Evolutionary conservation across 2,797 vertebrate species (phyloP).

Genomic region (Xenopus petersii): DNA sequence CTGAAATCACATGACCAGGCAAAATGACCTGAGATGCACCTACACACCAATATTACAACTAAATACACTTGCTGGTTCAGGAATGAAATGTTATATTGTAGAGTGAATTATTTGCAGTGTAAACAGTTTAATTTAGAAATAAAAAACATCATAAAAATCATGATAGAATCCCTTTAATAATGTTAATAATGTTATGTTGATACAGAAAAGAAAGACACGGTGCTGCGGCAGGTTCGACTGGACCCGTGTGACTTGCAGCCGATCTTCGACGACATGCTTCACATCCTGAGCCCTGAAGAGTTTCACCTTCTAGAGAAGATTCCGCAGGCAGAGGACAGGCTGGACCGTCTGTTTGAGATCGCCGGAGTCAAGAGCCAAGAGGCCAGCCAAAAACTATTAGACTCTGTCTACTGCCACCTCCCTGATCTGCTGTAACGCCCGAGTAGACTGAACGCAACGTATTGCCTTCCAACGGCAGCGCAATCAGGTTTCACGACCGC

Average conservation of each 20-base stretch:
- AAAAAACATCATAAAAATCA: no score
- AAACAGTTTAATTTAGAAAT: no score
- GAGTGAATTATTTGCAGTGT: no score
- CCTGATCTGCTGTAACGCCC: conserved; percentile 83
- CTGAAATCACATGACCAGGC: no score
- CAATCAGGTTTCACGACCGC: conserved; percentile 10
- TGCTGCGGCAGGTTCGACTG: conserved; percentile 91
- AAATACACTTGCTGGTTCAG: no score
- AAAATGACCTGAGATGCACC: no score
- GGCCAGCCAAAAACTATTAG: conserved; percentile 94
- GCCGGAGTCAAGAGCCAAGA: conserved; percentile 95
- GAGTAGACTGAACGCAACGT: background rate
- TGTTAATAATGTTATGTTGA: background rate
- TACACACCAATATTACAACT: no score
- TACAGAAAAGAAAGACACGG: conserved; percentile 96
- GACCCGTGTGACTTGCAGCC: conserved; percentile 96
- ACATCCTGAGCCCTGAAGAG: conserved; percentile 93
- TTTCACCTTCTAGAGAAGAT: conserved; percentile 87
- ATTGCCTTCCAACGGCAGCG: background rate
- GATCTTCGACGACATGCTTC: conserved; percentile 96
- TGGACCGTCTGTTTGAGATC: conserved; percentile 92
- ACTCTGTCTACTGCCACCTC: conserved; percentile 95
- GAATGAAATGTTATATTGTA: no score
- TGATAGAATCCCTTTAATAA: no score
- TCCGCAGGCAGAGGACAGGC: conserved; percentile 86